Base-by-base conservation (phyloP, 1,140 invertebrate species). In the Samia ricini region DNA sequence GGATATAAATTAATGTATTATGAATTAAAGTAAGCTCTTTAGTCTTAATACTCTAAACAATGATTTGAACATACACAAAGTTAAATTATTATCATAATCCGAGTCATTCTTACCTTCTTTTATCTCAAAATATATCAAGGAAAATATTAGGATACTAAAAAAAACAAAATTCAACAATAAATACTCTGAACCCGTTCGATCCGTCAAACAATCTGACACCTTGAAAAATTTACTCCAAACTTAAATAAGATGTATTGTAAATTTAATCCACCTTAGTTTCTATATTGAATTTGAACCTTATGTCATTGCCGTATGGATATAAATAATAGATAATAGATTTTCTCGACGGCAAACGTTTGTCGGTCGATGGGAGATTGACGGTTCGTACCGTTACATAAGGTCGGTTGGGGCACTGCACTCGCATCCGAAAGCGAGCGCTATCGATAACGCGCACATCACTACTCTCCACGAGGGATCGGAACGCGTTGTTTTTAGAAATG, bases 341-440 rank as follows among this genome's bases (percentile, higher is more conserved):
- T 59, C 60, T 49, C 56, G 68, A 61, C 62, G 29, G 72, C 61
- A 71, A 69, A 72, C 69, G 60, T 71, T 72, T 72, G 61, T 61
- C 74, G 59, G 72, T 75, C 75, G 72, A 79, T 77, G 62, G 50
- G 59, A 77, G 78, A 79, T 74, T 79, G 79, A 81, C 77, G 73
- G 66, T 56, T 64, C 66, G 42, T 71, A 71, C 77, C 79, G 79
- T 81, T 81, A 81, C 51, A 36, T 29, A 63, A 66, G 74, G 74
- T 74, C 75, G 74, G 74, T 74, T 72, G 68, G 66, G 74, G 72
- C 72, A 75, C 67, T 69, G 73, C 63, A 70, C 74, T 77, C 67
- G 68, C 60, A 60, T 64, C 72, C 63, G 60, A 71, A 71, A 71
- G 68, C 65, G 69, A 68, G 63, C 61, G 69, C 66, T 70, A 69